These are phyloP conservation scores for Staurois parvus DNA, from an alignment of 2,797 vertebrate genomes.

Conservation along the genomic window DNA sequence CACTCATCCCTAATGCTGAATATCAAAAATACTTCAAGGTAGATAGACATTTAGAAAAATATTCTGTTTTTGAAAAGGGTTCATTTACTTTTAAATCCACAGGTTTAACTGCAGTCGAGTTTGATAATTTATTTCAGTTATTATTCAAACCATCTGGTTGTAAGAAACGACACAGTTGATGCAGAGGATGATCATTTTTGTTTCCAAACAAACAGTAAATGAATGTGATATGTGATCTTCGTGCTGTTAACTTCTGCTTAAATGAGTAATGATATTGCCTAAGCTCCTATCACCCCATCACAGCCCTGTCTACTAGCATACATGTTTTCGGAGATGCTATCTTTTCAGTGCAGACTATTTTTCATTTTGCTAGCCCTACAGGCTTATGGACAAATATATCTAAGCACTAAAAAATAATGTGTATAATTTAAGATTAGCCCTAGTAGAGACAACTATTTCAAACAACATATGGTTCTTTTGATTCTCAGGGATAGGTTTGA, in stretches of 20 bases:
- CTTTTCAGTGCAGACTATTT: not conserved
- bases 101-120: not conserved
- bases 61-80: too few species aligned
- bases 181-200: slow-evolving; percentile 2
- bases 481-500: not conserved
- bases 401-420: slow-evolving; percentile 56
- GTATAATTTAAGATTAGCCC: slow-evolving; percentile 59
- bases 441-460: slow-evolving; percentile 28
- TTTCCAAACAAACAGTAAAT: slow-evolving; percentile 22
- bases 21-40: too few species aligned
- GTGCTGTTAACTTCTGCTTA: slow-evolving; percentile 31
- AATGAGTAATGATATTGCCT: slow-evolving; percentile 37
- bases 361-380: slow-evolving; percentile 33
- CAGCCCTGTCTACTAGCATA: not conserved
- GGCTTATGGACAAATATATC: slow-evolving; percentile 53
- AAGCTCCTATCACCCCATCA: slow-evolving; percentile 23
- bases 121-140: not conserved
- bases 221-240: not conserved
- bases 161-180: not conserved
- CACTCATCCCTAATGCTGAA: too few species aligned
- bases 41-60: too few species aligned
- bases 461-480: slow-evolving; percentile 23
- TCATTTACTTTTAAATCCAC: not conserved
- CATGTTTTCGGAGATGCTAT: slow-evolving; percentile 32
- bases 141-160: not conserved